Conservation (phyloP, 2,888 invertebrate genomes). For the Dasysyrphus albostriatus region DNA sequence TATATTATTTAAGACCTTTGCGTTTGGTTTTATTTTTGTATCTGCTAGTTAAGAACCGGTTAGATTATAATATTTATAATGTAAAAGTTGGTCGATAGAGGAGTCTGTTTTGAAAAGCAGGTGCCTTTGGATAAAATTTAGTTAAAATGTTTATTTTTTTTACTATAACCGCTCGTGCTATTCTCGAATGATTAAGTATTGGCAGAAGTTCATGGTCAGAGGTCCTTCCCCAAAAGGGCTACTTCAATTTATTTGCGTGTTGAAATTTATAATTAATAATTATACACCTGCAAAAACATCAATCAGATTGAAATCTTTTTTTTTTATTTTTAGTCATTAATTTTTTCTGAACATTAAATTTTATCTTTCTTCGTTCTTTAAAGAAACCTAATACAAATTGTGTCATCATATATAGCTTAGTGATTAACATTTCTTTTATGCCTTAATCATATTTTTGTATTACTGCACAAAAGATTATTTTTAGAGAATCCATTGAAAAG, state of each 20-base stretch:
- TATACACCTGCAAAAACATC: slow-evolving; percentile 1
- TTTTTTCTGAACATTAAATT: neutral
- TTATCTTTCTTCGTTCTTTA: neutral
- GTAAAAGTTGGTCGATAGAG: slow-evolving; percentile 11
- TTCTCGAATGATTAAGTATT: slow-evolving; percentile 9
- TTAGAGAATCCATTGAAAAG: slow-evolving; percentile 13
- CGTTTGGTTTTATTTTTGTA: neutral
- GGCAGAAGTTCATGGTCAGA: slow-evolving; percentile 23
- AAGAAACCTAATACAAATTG: neutral
- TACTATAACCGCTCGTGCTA: neutral
- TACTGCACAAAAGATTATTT: neutral
- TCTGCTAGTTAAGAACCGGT: slow-evolving; percentile 12
- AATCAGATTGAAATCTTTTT: slow-evolving; percentile 7
- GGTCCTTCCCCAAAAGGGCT: neutral
- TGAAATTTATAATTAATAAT: neutral
- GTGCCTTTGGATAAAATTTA: slow-evolving; percentile 6
- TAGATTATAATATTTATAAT: slow-evolving; percentile 14
- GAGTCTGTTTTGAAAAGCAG: slow-evolving; percentile 7
- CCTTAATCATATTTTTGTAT: neutral
- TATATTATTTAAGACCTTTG: neutral
- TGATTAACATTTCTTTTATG: neutral
- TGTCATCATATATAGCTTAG: neutral
- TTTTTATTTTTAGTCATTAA: neutral
- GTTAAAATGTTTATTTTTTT: neutral
- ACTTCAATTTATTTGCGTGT: neutral